Conservation (phyloP, 2,113 vertebrate species). For the Platichthys stellatus region DNA sequence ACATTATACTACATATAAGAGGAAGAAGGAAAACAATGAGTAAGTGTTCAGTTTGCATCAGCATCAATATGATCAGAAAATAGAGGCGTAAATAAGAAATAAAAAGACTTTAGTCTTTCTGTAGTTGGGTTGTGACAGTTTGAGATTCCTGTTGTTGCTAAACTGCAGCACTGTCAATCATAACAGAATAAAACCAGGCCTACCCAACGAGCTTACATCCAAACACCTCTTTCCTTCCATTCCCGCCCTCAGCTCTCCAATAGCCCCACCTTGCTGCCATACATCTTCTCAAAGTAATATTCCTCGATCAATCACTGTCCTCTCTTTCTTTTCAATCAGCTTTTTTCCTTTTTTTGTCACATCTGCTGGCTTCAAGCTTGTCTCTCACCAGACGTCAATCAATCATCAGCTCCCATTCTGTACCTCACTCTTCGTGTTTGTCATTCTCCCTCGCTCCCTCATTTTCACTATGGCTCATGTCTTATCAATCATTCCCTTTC, state of each 20-base stretch:
- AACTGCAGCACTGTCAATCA: conserved; percentile 26
- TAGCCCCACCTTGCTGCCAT: conserved; percentile 4
- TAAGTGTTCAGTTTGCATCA: neutral
- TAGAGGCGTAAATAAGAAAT: neutral
- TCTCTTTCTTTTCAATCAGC: conserved; percentile 31
- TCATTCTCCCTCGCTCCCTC: conserved; percentile 6
- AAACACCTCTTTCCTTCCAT: neutral
- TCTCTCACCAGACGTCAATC: conserved; percentile 57
- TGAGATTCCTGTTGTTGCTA: neutral
- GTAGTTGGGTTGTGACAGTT: too few relatives aligned
- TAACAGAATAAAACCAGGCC: conserved; percentile 12
- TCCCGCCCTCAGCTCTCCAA: conserved; percentile 4
- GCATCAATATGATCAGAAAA: neutral
- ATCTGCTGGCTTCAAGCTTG: conserved; percentile 55
- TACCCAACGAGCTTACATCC: conserved; percentile 8
- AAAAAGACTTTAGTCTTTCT: neutral
- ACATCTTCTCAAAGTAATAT: conserved; percentile 38
- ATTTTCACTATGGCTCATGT: conserved; percentile 30
- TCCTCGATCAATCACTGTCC: conserved; percentile 50
- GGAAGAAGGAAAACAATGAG: neutral
- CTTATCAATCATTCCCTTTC: conserved; percentile 50
- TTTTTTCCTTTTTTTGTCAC: conserved; percentile 23
- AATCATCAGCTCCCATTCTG: conserved; percentile 49
- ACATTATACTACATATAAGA: neutral
- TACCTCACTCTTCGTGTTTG: conserved; percentile 13